phyloP scores from a whole-genome alignment of 23 tunicate genomes.

The Ascidia mentula region DNA sequence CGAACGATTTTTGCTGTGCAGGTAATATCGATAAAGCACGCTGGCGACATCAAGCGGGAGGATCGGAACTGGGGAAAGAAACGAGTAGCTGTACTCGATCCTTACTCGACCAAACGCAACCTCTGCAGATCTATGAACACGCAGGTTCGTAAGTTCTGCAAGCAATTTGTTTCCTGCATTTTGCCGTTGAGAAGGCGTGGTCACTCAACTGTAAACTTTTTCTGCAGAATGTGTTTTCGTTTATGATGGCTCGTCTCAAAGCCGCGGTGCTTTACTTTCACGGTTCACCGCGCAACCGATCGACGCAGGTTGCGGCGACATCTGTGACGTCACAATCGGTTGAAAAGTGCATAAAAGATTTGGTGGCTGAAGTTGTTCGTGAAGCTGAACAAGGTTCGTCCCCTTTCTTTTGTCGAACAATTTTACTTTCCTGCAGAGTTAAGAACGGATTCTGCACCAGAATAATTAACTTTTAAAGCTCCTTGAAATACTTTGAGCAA shows the following conservation, averaged over 20 bases:
- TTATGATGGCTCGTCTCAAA: constrained; percentile 47
- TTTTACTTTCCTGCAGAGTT: too few species aligned
- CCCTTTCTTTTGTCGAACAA: too few species aligned
- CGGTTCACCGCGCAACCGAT: constrained; percentile 4
- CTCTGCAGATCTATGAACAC: constrained; percentile 64
- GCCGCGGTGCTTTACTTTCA: constrained; percentile 39
- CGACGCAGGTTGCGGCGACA: not conserved
- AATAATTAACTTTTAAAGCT: too few species aligned
- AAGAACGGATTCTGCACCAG: too few species aligned
- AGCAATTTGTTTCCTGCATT: not conserved
- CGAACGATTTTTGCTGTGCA: not conserved
- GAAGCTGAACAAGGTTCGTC: too few species aligned
- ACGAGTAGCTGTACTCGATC: constrained; percentile 83
- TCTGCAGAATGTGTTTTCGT: constrained; percentile 56
- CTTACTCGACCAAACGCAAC: constrained; percentile 69
- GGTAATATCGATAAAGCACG: constrained; percentile 51
- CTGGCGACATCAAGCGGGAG: constrained; percentile 22
- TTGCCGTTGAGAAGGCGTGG: too few species aligned
- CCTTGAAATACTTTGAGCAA: too few species aligned
- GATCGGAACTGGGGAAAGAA: constrained; percentile 77
- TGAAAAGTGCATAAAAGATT: not conserved
- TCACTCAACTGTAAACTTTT: too few species aligned
- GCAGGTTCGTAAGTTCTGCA: constrained; percentile 41
- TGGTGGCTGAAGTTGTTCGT: not conserved
- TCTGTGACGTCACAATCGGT: not conserved